These are phyloP conservation scores for Gastracanthus pulcherrimus DNA, from an alignment of 2,888 invertebrate genomes.

Conservation along the genomic window DNA sequence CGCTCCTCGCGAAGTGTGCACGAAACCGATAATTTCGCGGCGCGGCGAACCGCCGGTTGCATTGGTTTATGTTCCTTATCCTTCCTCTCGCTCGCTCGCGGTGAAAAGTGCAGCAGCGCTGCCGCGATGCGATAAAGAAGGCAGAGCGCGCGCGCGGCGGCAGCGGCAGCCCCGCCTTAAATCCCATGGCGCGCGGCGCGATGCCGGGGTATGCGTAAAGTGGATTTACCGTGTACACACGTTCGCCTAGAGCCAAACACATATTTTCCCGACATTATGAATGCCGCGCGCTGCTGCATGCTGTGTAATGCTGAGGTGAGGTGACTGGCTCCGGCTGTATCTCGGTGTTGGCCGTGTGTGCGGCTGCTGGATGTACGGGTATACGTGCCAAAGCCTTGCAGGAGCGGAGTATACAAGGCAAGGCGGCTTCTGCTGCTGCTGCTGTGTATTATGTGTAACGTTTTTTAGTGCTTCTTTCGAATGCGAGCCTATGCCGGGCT, in stretches of 20 bases:
- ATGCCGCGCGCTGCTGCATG: constrained; percentile 23
- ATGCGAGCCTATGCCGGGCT: constrained; percentile 10
- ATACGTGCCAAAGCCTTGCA: too few relatives aligned
- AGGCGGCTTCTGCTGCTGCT: not conserved
- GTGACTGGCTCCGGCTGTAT: too few relatives aligned
- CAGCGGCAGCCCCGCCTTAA: constrained; percentile 57
- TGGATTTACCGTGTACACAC: constrained; percentile 58
- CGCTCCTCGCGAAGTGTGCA: constrained; percentile 1
- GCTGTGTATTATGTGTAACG: not conserved
- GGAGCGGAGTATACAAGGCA: too few relatives aligned
- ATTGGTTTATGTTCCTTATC: constrained; percentile 47
- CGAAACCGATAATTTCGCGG: constrained; percentile 53
- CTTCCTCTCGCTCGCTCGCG: constrained; percentile 23
- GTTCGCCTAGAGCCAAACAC: constrained; percentile 57
- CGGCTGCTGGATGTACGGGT: not conserved
- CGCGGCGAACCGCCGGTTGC: constrained; percentile 32
- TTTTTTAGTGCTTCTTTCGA: constrained; percentile 29
- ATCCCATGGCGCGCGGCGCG: constrained; percentile 45
- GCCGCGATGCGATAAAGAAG: constrained; percentile 49
- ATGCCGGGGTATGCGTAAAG: constrained; percentile 51
- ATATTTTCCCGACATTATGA: constrained; percentile 57
- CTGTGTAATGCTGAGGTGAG: too few relatives aligned
- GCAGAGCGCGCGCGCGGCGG: constrained; percentile 10
- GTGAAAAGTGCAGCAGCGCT: constrained; percentile 24
- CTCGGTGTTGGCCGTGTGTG: not conserved